phyloP scores from a whole-genome alignment of 2,113 vertebrate species.

The Panthera tigris region DNA sequence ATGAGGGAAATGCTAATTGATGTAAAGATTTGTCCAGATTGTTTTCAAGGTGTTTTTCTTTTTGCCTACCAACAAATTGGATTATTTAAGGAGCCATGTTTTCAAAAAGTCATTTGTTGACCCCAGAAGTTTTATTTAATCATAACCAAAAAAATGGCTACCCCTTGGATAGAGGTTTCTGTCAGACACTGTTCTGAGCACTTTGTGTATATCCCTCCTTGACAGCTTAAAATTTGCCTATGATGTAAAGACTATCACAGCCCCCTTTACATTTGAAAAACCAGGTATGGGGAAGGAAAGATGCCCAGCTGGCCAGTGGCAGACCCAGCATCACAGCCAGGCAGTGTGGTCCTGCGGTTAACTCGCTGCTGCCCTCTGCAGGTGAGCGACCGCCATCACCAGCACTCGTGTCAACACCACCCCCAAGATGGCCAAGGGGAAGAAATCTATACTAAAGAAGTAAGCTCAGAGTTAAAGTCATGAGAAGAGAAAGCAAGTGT shows the following conservation, averaged over 20 bases:
- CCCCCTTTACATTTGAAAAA: rapidly evolving
- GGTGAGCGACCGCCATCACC: neutral
- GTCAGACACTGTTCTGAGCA: neutral
- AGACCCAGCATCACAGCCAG: no score
- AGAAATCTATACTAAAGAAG: neutral
- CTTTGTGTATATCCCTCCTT: neutral
- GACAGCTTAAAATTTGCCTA: neutral
- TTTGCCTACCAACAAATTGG: neutral
- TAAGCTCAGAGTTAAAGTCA: neutral
- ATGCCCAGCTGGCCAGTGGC: neutral
- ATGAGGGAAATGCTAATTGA: neutral
- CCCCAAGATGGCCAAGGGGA: neutral
- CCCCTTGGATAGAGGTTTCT: neutral
- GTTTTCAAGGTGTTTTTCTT: neutral
- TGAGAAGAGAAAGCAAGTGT: neutral
- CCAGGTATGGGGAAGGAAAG: no score
- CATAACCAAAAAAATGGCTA: neutral
- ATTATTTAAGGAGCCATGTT: neutral
- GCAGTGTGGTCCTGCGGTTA: neutral
- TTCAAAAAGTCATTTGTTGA: neutral
- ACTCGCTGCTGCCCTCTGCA: neutral
- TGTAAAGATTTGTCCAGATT: neutral
- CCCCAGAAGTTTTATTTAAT: neutral
- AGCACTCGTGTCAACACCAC: neutral
- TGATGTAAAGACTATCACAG: neutral